phyloP scores from a whole-genome alignment of 1,140 invertebrate genomes.

The Platyscapa corneri region DNA sequence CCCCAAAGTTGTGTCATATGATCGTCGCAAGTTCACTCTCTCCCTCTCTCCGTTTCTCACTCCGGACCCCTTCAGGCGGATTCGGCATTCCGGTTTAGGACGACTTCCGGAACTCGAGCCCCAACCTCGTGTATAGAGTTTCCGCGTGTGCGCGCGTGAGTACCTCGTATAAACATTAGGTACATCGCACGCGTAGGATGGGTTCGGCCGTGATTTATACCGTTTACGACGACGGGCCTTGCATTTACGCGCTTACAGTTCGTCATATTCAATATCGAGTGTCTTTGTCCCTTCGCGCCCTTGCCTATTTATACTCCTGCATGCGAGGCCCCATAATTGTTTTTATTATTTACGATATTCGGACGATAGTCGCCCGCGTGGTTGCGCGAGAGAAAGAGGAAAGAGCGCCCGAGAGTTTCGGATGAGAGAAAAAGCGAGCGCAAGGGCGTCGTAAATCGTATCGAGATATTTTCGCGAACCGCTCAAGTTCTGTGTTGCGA shows the following conservation, averaged over 20 bases:
- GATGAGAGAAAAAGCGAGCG: not conserved
- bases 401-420: not conserved
- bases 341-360: constrained; percentile 68
- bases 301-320: constrained; percentile 57
- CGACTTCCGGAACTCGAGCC: constrained; percentile 61
- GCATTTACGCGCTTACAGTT: constrained; percentile 20
- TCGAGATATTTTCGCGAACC: too few relatives aligned
- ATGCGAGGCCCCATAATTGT: constrained; percentile 62
- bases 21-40: not conserved
- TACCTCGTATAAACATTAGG: constrained; percentile 38
- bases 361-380: not conserved
- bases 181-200: not conserved
- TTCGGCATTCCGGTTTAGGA: constrained; percentile 58
- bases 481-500: too few relatives aligned
- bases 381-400: too few relatives aligned
- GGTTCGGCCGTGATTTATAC: constrained; percentile 32
- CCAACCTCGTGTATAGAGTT: constrained; percentile 54
- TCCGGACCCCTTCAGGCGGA: not conserved
- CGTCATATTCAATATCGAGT: constrained; percentile 53
- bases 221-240: constrained; percentile 37
- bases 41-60: not conserved
- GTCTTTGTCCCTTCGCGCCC: constrained; percentile 68
- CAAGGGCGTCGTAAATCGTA: too few relatives aligned
- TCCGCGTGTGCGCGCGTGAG: constrained; percentile 40
- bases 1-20: not conserved